These are phyloP conservation scores for Vireo altiloquus DNA, from an alignment of 2,113 vertebrate genomes.

Conservation along the genomic window DNA sequence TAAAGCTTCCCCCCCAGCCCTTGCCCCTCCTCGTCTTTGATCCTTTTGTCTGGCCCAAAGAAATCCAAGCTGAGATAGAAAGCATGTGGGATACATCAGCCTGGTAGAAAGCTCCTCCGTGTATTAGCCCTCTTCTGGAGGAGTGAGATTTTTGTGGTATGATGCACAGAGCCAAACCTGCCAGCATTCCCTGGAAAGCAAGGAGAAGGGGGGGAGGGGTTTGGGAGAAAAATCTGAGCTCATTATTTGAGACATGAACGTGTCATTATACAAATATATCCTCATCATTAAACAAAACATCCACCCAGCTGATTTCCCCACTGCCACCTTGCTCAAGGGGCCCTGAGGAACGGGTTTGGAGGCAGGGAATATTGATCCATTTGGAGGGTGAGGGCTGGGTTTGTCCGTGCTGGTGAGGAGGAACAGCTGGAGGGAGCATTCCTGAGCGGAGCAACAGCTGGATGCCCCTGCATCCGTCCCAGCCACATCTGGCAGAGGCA, in stretches of 20 bases:
- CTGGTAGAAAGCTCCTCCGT: conserved; percentile 3
- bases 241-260: not conserved
- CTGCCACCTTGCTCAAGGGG: not conserved
- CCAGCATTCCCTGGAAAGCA: conserved; percentile 62
- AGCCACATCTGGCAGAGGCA: conserved; percentile 10
- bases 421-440: conserved; percentile 28
- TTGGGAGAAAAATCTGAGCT: conserved; percentile 31
- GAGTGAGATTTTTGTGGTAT: conserved; percentile 63
- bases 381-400: not conserved
- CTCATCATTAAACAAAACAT: not conserved
- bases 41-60: conserved; percentile 10
- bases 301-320: not conserved
- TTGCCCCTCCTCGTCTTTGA: not conserved
- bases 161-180: conserved; percentile 49
- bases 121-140: conserved; percentile 36
- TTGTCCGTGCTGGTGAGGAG: not conserved
- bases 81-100: conserved; percentile 55
- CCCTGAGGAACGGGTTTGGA: not conserved
- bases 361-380: not conserved
- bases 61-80: conserved; percentile 20
- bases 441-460: not conserved
- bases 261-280: not conserved
- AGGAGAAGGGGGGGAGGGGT: not conserved
- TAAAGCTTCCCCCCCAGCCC: not conserved
- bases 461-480: not conserved